A percentile compares a stretch with the other conserved stretches of the same genome.
Evolutionary conservation across 2,888 invertebrate species (phyloP).

Genomic region (Resseliella maxima): DNA sequence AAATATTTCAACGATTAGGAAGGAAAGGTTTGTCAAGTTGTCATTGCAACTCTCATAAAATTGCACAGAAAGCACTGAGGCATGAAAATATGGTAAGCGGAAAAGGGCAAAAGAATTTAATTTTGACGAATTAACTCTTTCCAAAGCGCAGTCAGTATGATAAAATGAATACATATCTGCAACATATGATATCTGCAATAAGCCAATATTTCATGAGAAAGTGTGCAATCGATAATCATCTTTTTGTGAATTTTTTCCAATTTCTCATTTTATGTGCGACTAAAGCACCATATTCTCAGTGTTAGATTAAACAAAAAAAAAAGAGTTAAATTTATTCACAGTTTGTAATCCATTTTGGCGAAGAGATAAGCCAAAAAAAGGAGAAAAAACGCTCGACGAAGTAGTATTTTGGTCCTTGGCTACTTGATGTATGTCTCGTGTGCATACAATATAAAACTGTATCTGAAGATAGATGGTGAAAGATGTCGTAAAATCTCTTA

Average conservation of each 20-base stretch:
- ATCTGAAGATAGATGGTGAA: not conserved
- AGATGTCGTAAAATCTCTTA: constrained; percentile 39
- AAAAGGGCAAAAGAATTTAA: no score
- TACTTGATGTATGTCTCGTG: constrained; percentile 51
- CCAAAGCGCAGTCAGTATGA: not conserved
- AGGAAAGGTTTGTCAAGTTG: not conserved
- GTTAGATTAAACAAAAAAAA: constrained; percentile 5
- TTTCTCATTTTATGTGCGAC: constrained; percentile 34
- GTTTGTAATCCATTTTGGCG: constrained; percentile 51
- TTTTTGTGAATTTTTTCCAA: constrained; percentile 43
- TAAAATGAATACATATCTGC: constrained; percentile 14
- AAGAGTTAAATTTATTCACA: constrained; percentile 34
- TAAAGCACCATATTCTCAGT: constrained; percentile 36
- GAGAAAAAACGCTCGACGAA: not conserved
- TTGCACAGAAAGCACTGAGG: not conserved
- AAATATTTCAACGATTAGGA: no score
- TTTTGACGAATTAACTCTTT: no score
- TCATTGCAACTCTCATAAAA: not conserved
- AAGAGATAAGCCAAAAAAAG: not conserved
- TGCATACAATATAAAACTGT: not conserved
- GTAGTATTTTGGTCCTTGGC: not conserved
- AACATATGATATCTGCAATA: no score
- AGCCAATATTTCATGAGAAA: not conserved
- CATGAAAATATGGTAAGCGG: not conserved
- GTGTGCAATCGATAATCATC: constrained; percentile 45